Conservation (phyloP, 2,888 invertebrate genomes). For the Arenicola marina region DNA sequence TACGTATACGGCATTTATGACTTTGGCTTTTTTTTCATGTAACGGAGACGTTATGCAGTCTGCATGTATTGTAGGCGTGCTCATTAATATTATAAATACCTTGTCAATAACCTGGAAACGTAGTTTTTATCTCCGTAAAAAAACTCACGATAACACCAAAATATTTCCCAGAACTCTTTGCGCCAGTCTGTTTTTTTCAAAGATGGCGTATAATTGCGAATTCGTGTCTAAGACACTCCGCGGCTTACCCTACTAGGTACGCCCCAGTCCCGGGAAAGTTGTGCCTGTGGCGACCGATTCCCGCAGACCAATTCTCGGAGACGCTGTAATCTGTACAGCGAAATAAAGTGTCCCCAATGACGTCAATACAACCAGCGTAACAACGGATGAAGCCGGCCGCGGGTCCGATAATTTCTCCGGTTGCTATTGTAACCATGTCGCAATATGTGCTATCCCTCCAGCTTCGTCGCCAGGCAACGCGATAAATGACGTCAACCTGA, state of each 20-base stretch:
- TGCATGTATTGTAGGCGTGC: no score
- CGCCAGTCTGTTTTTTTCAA: no score
- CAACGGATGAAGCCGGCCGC: constrained; percentile 9
- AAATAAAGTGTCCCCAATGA: constrained; percentile 2
- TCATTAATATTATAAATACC: no score
- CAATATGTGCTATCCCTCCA: constrained; percentile 11
- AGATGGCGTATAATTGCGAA: no score
- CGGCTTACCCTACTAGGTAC: constrained; percentile 8
- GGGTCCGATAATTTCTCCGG: constrained; percentile 8
- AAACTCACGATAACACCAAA: no score
- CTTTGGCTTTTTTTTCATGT: no score
- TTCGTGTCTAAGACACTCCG: no score
- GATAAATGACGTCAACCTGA: constrained; percentile 12
- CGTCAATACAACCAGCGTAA: background rate
- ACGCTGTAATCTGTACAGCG: constrained; percentile 16
- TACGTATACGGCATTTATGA: no score
- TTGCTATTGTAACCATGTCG: constrained; percentile 7
- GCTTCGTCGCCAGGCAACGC: constrained; percentile 11
- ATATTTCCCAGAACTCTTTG: no score
- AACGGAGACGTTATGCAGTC: background rate
- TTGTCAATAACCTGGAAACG: no score
- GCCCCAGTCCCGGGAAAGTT: constrained; percentile 1
- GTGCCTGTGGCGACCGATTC: constrained; percentile 5
- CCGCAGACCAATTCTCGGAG: constrained; percentile 10
- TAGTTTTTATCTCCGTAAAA: no score